phyloP scores from a whole-genome alignment of 2,888 invertebrate genomes.

The Oxycera nigricornis region DNA sequence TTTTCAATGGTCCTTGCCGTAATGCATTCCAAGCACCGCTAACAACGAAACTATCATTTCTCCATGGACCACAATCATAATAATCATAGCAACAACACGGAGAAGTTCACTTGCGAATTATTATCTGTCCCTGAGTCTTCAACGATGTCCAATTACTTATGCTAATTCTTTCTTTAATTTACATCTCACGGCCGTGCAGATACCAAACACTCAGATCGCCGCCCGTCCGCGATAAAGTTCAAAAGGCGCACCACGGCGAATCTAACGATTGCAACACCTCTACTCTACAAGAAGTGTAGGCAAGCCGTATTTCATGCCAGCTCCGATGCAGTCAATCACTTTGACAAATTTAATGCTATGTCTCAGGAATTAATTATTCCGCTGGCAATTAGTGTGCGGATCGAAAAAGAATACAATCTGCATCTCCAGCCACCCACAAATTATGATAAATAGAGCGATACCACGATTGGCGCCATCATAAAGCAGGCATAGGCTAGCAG shows the following conservation, averaged over 20 bases:
- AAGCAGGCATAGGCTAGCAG: too few species aligned
- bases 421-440: conserved; percentile 34
- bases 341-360: conserved; percentile 37
- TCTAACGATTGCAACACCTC: conserved; percentile 30
- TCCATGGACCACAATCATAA: too few species aligned
- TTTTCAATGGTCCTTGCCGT: too few species aligned
- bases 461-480: conserved; percentile 40
- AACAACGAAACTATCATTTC: too few species aligned
- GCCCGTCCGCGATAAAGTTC: conserved; percentile 29
- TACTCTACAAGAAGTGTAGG: conserved; percentile 33
- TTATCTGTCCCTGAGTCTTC: background rate
- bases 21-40: too few species aligned
- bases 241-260: background rate
- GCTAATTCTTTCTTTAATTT: conserved; percentile 23
- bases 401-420: conserved; percentile 23
- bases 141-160: conserved; percentile 29
- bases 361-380: conserved; percentile 27
- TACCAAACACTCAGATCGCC: background rate
- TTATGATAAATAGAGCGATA: conserved; percentile 37
- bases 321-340: conserved; percentile 33
- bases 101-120: background rate
- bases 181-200: background rate
- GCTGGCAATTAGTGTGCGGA: conserved; percentile 28
- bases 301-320: background rate
- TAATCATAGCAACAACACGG: background rate